Base-by-base conservation (phyloP, 2,113 vertebrate genomes). In the Oenanthe oenanthe region DNA sequence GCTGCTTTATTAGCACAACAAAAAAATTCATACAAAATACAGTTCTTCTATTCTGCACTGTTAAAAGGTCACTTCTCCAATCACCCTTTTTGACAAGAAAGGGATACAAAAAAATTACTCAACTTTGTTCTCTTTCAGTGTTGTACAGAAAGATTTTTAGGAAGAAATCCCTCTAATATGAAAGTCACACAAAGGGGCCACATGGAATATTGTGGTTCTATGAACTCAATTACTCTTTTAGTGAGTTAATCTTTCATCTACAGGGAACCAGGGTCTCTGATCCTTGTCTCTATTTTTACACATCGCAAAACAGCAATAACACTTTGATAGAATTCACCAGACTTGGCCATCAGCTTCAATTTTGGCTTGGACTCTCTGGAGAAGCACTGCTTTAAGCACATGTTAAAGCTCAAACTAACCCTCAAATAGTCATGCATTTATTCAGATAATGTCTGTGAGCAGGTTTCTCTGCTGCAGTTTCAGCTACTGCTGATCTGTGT, bases 81-180 rank as follows among this genome's bases (percentile, higher is more conserved):
- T 66, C 74, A 73, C 34, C 20, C 26, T 54, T 91, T 91, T 43
- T 89, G 66, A 80, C 54, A 70, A 87, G 58, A 76, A 85, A 87
- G n/a, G 19, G 31, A 81, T 36, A 72, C 11, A 45, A 68, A 93
- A 92, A 54, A 66, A 85, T 82, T 85, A 72, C 21, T 85, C 0
- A 2, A 79, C 45, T 89, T 87, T 66, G 10, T 36, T 93, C 84
- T 79, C 38, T 70, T 72, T 53, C 34, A 58, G 12, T 42, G 14
- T n/a, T 58, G 47, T 71, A 92, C 54, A 73, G 56, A 92, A 79
- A 93, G 42, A 71, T 88, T 87, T 91, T 45, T 70, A 93, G 76
- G 56, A 83, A 88, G 84, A 82, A 93, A 17, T n/a, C 25, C 28
- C 47, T 75, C 34, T 91, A 61, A 79, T 73, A 71, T 4, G 57